These are phyloP conservation scores for Ctenoplectra terminalis DNA, from an alignment of 1,140 invertebrate genomes.

Conservation along the genomic window DNA sequence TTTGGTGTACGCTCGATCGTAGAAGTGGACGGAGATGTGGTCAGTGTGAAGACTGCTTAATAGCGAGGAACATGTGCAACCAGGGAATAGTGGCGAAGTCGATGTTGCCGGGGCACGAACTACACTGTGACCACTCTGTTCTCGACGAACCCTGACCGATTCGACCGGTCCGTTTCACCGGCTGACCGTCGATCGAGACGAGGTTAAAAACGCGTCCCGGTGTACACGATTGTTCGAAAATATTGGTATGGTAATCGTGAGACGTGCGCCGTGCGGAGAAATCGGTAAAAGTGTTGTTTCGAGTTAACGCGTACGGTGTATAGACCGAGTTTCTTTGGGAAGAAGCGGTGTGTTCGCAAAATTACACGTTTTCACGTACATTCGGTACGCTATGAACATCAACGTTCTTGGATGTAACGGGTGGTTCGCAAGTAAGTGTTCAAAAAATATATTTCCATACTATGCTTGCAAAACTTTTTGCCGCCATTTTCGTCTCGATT, in stretches of 20 bases:
- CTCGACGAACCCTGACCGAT: constrained; percentile 45
- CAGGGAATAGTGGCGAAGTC: constrained; percentile 44
- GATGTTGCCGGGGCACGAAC: constrained; percentile 47
- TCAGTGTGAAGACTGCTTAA: constrained; percentile 45
- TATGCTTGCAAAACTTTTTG: background rate
- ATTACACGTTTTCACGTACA: constrained; percentile 46
- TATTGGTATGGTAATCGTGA: background rate
- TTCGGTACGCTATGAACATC: constrained; percentile 60
- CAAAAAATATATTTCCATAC: background rate
- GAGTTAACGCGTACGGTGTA: constrained; percentile 43
- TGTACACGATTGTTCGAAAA: constrained; percentile 6
- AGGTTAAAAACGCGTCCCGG: constrained; percentile 16
- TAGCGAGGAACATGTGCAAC: constrained; percentile 54
- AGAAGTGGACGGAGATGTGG: constrained; percentile 7
- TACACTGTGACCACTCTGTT: constrained; percentile 53
- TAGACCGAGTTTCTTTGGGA: constrained; percentile 17
- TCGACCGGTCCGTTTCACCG: constrained; percentile 39
- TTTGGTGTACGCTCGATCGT: background rate
- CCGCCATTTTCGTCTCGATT: background rate
- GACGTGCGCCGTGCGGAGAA: background rate
- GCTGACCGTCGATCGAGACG: constrained; percentile 16
- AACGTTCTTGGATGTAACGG: constrained; percentile 53
- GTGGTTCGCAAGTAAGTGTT: constrained; percentile 60
- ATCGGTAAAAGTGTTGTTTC: constrained; percentile 36
- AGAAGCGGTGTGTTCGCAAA: constrained; percentile 36